Evolutionary conservation across 2,888 invertebrate genomes (phyloP).

Genomic region (Rugalucina vietnamica): DNA sequence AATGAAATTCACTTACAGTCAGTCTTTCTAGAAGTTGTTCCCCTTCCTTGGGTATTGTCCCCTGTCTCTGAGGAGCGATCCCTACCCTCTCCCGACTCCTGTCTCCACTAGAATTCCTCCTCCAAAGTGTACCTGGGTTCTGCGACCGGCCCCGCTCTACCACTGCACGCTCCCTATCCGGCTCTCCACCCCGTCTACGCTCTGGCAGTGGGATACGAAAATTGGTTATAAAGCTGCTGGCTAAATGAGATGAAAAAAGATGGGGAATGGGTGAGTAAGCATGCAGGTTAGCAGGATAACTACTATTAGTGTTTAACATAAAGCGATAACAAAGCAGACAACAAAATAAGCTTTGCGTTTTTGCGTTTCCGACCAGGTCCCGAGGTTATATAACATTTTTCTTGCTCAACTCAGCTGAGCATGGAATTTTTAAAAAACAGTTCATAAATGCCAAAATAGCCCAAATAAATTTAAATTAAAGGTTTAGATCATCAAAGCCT

Average conservation of each 20-base stretch:
- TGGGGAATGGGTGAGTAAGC: constrained; percentile 20
- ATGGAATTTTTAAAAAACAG: too few species aligned
- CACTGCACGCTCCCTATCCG: not conserved
- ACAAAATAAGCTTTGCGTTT: too few species aligned
- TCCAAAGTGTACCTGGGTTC: constrained; percentile 35
- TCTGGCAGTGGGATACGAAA: constrained; percentile 46
- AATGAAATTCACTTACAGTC: constrained; percentile 35
- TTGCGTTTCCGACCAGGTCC: too few species aligned
- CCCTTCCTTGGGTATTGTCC: constrained; percentile 56
- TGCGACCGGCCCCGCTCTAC: constrained; percentile 54
- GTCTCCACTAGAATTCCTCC: constrained; percentile 48
- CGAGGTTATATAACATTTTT: too few species aligned
- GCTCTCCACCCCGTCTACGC: constrained; percentile 26
- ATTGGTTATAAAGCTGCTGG: not conserved
- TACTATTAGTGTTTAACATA: too few species aligned
- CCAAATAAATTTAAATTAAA: too few species aligned
- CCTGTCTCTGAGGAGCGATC: not conserved
- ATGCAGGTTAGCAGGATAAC: constrained; percentile 22
- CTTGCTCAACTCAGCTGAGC: too few species aligned
- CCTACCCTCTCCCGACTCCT: constrained; percentile 19
- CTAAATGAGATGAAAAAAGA: constrained; percentile 19
- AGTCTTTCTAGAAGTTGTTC: constrained; percentile 55
- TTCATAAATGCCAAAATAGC: too few species aligned
- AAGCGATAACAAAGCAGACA: too few species aligned
- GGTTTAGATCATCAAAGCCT: too few species aligned